Evolutionary conservation across 1,140 invertebrate species (phyloP).

Genomic region (Bilobella aurantiaca): DNA sequence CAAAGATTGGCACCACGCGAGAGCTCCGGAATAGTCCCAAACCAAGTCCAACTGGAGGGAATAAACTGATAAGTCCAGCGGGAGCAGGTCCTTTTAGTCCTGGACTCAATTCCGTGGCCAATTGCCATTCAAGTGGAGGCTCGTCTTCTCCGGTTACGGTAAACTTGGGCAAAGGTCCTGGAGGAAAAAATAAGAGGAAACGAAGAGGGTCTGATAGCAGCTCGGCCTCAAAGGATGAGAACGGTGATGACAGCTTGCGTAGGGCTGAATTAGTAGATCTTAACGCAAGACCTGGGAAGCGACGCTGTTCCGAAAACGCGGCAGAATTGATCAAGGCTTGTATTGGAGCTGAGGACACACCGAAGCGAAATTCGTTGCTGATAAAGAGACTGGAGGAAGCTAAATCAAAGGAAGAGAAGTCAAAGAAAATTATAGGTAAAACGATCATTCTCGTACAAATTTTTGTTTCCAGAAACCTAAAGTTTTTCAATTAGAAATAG

Average conservation of each 20-base stretch:
- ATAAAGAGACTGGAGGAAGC: conserved; percentile 30
- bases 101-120: conserved; percentile 6
- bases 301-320: conserved; percentile 57
- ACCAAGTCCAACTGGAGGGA: conserved; percentile 32
- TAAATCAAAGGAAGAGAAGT: conserved; percentile 23
- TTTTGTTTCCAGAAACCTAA: too few species aligned
- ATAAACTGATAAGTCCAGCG: conserved; percentile 27
- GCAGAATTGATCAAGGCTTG: conserved; percentile 56
- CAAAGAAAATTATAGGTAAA: conserved; percentile 27
- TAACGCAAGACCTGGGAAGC: conserved; percentile 48
- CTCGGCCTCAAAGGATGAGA: conserved; percentile 36
- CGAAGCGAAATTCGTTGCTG: conserved; percentile 30
- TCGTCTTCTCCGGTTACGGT: conserved; percentile 21
- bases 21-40: conserved; percentile 30
- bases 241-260: conserved; percentile 26
- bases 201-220: conserved; percentile 65
- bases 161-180: conserved; percentile 2
- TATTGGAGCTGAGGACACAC: conserved; percentile 51
- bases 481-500: too few species aligned
- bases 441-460: too few species aligned
- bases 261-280: conserved; percentile 33
- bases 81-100: conserved; percentile 1
- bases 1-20: conserved; percentile 11
- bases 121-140: neutral
- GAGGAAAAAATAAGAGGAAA: conserved; percentile 55